Conservation (phyloP, 2,888 invertebrate species). For the Celastrina argiolus region DNA sequence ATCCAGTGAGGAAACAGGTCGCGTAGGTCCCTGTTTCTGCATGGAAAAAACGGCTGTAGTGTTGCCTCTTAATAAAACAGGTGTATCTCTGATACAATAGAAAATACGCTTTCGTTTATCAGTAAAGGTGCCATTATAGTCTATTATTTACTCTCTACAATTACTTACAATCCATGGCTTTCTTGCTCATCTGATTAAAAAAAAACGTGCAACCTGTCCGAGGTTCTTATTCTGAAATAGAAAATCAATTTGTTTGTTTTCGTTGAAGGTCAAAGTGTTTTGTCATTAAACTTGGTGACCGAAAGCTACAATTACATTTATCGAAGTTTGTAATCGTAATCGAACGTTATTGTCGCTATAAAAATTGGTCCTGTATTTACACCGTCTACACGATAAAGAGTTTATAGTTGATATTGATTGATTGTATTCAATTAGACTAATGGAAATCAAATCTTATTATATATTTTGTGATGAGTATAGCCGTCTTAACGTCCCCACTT, state of each 20-base stretch:
- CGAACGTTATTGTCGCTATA: constrained; percentile 7
- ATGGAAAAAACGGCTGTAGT: too few relatives aligned
- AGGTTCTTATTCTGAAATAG: background rate
- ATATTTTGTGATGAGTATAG: background rate
- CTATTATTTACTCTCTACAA: too few relatives aligned
- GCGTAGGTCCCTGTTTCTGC: too few relatives aligned
- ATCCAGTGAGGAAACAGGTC: too few relatives aligned
- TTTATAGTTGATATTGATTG: background rate
- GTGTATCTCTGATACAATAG: too few relatives aligned
- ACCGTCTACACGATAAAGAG: constrained; percentile 18
- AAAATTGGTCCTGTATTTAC: background rate
- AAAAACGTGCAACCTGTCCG: too few relatives aligned
- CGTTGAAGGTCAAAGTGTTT: background rate
- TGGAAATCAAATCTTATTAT: background rate
- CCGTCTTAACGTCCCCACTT: too few relatives aligned
- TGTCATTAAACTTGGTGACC: background rate
- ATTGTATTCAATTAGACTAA: constrained; percentile 5
- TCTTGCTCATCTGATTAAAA: too few relatives aligned
- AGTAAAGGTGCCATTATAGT: too few relatives aligned
- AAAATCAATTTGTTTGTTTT: background rate
- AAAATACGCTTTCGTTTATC: too few relatives aligned
- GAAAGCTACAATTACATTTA: background rate
- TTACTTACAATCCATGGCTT: too few relatives aligned
- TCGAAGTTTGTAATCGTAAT: constrained; percentile 17
- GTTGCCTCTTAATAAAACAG: too few relatives aligned